These are phyloP conservation scores for Apis laboriosa DNA, from an alignment of 1,140 invertebrate species.

Conservation along the genomic window DNA sequence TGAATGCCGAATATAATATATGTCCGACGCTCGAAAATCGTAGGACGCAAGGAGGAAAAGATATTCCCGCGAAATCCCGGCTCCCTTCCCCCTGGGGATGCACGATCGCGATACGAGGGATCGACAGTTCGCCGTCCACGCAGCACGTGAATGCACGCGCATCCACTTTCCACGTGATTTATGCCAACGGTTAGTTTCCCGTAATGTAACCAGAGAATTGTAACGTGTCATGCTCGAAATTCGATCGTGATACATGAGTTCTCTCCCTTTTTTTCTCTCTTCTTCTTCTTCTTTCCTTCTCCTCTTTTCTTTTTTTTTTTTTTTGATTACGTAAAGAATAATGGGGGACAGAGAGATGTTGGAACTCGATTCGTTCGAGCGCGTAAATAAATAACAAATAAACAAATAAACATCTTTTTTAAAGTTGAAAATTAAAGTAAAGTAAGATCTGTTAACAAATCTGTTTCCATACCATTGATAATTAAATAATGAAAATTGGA, in stretches of 20 bases:
- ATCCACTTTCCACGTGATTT: constrained; percentile 21
- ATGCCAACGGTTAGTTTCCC: constrained; percentile 1
- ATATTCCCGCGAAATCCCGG: constrained; percentile 50
- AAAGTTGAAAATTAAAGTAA: no score
- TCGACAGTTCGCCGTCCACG: constrained; percentile 36
- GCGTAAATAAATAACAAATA: no score
- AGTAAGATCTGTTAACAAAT: no score
- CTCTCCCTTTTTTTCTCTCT: neutral
- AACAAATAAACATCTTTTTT: no score
- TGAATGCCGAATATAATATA: constrained; percentile 65
- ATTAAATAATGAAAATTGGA: no score
- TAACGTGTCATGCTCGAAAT: neutral
- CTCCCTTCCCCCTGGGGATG: constrained; percentile 35
- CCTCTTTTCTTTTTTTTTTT: no score
- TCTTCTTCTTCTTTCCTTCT: no score
- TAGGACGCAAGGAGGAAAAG: constrained; percentile 34
- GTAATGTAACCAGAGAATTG: constrained; percentile 1
- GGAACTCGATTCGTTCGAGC: no score
- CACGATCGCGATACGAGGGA: constrained; percentile 49
- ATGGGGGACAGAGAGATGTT: no score
- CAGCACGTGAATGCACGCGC: neutral
- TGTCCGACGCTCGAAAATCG: constrained; percentile 59
- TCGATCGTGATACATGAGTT: neutral
- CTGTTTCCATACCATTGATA: no score
- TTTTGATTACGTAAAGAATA: no score